These are phyloP conservation scores for Austrolebias charrua DNA, from an alignment of 2,797 vertebrate genomes.

Conservation along the genomic window DNA sequence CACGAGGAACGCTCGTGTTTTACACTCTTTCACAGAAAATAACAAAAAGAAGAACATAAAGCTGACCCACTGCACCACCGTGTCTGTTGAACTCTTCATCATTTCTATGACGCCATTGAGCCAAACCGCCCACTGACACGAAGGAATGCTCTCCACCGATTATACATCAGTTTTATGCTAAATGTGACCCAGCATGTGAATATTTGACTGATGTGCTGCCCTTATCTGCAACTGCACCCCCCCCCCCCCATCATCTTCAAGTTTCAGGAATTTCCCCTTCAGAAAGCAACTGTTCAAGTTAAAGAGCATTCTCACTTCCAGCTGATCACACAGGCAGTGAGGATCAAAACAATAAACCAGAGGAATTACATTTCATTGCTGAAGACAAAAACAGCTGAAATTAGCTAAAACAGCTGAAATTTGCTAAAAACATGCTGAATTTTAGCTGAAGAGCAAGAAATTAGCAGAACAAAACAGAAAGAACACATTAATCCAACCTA, in stretches of 20 bases:
- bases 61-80: neutral
- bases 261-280: constrained; percentile 76
- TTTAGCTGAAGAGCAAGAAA: no score
- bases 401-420: no score
- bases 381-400: no score
- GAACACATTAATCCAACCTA: no score
- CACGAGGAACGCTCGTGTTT: neutral
- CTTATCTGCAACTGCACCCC: constrained; percentile 64
- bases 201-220: constrained; percentile 72
- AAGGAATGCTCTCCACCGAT: constrained; percentile 73
- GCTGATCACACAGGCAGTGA: no score
- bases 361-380: no score
- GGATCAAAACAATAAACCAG: no score
- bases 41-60: constrained; percentile 4
- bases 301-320: constrained; percentile 25
- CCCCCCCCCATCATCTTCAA: constrained; percentile 48
- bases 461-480: no score
- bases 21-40: constrained; percentile 1
- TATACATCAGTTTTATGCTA: constrained; percentile 74
- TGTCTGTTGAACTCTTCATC: constrained; percentile 56
- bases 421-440: no score
- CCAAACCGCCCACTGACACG: constrained; percentile 68
- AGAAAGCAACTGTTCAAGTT: constrained; percentile 41
- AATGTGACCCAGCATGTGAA: constrained; percentile 79
- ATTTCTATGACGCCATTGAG: constrained; percentile 59